Conservation (phyloP, 2,797 vertebrate species). For the Harpagifer antarcticus region DNA sequence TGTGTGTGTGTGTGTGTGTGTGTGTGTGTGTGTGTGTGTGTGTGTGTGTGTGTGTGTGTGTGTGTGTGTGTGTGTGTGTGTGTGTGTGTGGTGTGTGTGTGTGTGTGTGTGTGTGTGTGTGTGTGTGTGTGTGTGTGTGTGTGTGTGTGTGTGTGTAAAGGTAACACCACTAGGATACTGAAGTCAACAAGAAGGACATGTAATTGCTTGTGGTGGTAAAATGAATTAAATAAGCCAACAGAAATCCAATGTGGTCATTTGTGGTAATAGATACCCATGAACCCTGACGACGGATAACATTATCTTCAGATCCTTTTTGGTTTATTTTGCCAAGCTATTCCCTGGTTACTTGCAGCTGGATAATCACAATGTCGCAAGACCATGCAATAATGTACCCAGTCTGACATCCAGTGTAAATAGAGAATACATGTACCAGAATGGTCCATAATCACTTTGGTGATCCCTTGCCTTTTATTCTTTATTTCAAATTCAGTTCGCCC, state of each 20-base stretch:
- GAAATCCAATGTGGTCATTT: not conserved
- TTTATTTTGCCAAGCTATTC: not conserved
- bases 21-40: not conserved
- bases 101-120: constrained; percentile 33
- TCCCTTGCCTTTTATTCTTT: not conserved
- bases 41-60: constrained; percentile 3
- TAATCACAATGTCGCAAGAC: too few relatives aligned
- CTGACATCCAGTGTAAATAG: too few relatives aligned
- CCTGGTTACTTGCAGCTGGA: too few relatives aligned
- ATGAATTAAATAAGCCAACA: constrained; percentile 19
- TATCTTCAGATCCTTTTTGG: too few relatives aligned
- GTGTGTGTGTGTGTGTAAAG: constrained; percentile 5
- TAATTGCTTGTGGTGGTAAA: constrained; percentile 30
- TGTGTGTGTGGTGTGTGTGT: constrained; percentile 33
- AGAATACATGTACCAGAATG: not conserved
- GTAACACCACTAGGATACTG: constrained; percentile 29
- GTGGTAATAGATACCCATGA: not conserved
- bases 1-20: constrained; percentile 17
- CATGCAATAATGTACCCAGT: too few relatives aligned
- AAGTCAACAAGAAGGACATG: constrained; percentile 46
- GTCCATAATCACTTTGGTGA: not conserved
- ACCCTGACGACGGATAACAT: not conserved
- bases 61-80: constrained; percentile 34
- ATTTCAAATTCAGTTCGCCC: not conserved
- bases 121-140: not conserved